Percentiles rank a stretch among this genome's conserved stretches.
Conservation (phyloP, 2,888 invertebrate species). For the Leucozona laternaria region DNA sequence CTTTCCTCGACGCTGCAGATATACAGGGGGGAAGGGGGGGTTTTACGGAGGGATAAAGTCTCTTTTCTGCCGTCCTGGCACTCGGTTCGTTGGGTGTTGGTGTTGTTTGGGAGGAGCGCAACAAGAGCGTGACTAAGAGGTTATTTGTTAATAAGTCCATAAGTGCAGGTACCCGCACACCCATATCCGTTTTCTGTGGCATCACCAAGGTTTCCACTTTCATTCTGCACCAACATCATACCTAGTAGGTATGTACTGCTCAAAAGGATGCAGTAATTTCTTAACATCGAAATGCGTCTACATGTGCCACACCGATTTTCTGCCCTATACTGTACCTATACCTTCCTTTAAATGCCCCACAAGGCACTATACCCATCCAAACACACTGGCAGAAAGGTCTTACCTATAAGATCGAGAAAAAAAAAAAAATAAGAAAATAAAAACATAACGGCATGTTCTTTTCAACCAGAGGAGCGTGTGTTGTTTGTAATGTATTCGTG, state of each 20-base stretch:
- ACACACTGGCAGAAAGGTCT: not conserved
- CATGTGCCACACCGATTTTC: conserved; percentile 32
- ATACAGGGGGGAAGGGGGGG: not conserved
- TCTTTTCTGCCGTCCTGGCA: not conserved
- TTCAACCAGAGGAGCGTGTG: conserved; percentile 46
- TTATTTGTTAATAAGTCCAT: conserved; percentile 73
- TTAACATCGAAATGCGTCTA: conserved; percentile 61
- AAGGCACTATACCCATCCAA: not conserved
- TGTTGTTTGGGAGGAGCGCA: conserved; percentile 33
- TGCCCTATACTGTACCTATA: not conserved
- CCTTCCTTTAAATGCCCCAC: not conserved
- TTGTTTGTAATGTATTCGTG: conserved; percentile 51
- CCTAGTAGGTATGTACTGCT: not conserved
- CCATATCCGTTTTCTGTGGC: conserved; percentile 51
- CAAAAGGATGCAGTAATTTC: conserved; percentile 67
- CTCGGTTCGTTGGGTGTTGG: not conserved
- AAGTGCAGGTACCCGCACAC: conserved; percentile 56
- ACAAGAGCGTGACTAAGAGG: conserved; percentile 75
- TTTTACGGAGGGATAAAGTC: not conserved
- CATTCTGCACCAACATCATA: conserved; percentile 1
- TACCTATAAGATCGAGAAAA: not conserved
- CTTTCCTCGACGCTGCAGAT: not conserved
- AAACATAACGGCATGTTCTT: conserved; percentile 52
- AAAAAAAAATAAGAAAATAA: conserved; percentile 3
- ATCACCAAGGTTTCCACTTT: conserved; percentile 57